These are phyloP conservation scores for Drosophila lutescens DNA, from an alignment of 2,888 invertebrate species.

Conservation along the genomic window DNA sequence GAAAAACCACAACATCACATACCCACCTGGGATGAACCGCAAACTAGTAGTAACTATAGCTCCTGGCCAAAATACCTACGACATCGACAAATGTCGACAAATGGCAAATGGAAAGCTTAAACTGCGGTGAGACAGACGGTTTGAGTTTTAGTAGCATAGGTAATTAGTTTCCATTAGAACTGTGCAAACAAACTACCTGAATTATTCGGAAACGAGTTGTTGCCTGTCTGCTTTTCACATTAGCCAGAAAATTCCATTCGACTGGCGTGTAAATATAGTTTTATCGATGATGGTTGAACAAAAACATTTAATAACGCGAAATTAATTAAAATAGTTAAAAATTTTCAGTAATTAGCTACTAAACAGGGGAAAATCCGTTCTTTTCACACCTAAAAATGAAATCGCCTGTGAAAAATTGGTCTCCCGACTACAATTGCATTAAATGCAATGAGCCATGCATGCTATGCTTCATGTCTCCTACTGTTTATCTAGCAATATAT, in stretches of 20 bases:
- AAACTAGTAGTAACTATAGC: slow-evolving; percentile 13
- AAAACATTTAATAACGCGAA: no score
- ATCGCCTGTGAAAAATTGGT: slow-evolving; percentile 7
- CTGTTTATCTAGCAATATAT: slow-evolving; percentile 22
- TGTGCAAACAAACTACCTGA: slow-evolving; percentile 4
- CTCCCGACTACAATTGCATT: slow-evolving; percentile 14
- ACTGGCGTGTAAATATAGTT: neutral
- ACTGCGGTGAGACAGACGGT: slow-evolving; percentile 20
- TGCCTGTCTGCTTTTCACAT: neutral
- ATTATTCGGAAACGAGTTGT: neutral
- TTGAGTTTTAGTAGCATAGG: slow-evolving; percentile 7
- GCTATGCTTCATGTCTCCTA: slow-evolving; percentile 8
- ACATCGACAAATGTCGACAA: slow-evolving; percentile 22
- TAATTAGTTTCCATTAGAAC: slow-evolving; percentile 28
- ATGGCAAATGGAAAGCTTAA: slow-evolving; percentile 11
- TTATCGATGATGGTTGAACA: neutral
- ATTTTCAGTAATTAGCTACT: no score
- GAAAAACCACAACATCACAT: slow-evolving; percentile 20
- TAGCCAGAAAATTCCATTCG: neutral
- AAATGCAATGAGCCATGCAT: slow-evolving; percentile 35
- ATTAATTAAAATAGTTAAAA: no score
- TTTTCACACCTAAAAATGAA: neutral
- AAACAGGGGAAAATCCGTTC: neutral
- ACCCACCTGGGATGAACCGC: slow-evolving; percentile 3
- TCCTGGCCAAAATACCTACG: neutral